These are phyloP conservation scores for Prinia subflava DNA, from an alignment of 2,113 vertebrate genomes.

Conservation along the genomic window DNA sequence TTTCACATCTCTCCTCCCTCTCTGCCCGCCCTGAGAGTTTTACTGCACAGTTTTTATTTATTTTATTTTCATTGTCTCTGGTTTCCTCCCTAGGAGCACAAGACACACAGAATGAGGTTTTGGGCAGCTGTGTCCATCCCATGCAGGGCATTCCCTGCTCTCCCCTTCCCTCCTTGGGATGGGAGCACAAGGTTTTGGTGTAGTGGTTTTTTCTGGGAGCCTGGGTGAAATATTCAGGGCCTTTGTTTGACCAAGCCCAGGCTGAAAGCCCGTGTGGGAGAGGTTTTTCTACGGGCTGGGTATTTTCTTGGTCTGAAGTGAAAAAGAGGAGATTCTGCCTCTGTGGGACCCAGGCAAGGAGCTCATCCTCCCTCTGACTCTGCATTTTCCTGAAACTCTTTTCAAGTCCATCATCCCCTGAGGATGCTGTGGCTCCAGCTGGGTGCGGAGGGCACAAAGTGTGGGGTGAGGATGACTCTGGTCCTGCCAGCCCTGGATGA, in stretches of 20 bases:
- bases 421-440: neutral
- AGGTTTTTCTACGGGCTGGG: neutral
- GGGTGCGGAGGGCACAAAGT: accelerated
- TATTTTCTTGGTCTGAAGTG: neutral
- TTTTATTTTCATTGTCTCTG: neutral
- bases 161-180: neutral
- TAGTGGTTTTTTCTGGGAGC: neutral
- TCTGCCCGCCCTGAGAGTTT: neutral
- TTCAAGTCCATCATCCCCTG: accelerated
- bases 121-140: neutral
- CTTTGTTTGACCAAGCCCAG: neutral
- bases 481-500: neutral
- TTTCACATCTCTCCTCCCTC: neutral
- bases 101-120: too few species aligned
- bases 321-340: neutral
- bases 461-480: neutral
- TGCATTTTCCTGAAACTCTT: neutral
- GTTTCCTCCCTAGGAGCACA: neutral
- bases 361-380: neutral
- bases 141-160: neutral
- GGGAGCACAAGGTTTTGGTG: neutral
- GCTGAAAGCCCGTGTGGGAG: neutral
- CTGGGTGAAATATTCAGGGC: neutral
- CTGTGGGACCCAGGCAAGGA: accelerated
- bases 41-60: neutral